Base-by-base conservation (phyloP, 2,797 vertebrate species). In the Potorous gilbertii region DNA sequence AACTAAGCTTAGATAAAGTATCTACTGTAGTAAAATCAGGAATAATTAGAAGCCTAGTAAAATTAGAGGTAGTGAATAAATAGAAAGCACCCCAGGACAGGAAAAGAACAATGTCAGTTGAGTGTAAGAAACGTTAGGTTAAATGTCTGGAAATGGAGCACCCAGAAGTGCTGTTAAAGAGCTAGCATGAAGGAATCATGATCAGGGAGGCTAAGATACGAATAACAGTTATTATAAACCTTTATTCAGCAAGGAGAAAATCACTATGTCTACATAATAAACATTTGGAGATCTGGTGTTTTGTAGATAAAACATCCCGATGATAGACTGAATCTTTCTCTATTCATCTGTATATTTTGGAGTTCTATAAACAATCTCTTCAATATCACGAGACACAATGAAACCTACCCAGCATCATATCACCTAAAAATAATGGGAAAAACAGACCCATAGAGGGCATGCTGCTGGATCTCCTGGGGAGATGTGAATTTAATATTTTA, bases 351-450 rank as follows among this genome's bases (percentile, higher is more conserved):
- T 54, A 89, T 28, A 55, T 16, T 81, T 92, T 56, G 56, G 46
- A 90, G 40, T 93, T 66, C 55, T 89, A 89, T 94, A 93, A 34
- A 46, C n/a, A 81, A 46, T 81, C 66, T 74, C 13, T 54, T 91
- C 87, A 46, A 62, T 66, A 95, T 91, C 46, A 55, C 81, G 34
- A 89, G 3, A 90, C 31, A 93, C 91, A 46, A 91, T 29, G 12
- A 11, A 34, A 46, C 14, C 27, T 52, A 21, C 13, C 21, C n/a
- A 92, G 62, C 1, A 95, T 40, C 28, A 92, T 66, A 55, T 90
- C n/a, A 90, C 6, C 62, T 1, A 14, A 54, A 94, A 28, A 52
- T 52, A 46, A 59, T 6, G n/a, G 55, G 46, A 21, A 89, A 90
- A 95, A 52, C 50, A 92, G 13, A 50, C 56, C 46, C 13, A 10